Percentiles rank a stretch among this genome's conserved stretches.
Evolutionary conservation across 1,140 invertebrate species (phyloP).

Genomic region (Linepithema humile): DNA sequence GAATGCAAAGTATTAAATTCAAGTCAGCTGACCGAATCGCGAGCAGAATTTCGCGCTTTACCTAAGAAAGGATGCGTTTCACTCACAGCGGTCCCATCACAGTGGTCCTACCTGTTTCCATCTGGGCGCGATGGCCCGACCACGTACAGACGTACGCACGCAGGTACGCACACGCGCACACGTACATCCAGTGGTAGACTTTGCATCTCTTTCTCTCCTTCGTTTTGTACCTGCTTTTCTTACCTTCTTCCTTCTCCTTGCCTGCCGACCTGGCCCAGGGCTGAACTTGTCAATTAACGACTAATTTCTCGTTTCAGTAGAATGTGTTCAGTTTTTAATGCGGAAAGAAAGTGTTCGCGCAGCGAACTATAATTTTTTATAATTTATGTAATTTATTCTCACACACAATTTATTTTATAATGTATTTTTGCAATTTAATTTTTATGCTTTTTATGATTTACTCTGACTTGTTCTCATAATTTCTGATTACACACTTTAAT

Average conservation of each 20-base stretch:
- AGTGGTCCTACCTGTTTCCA: constrained; percentile 65
- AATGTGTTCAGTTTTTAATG: background rate
- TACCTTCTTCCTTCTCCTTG: constrained; percentile 60
- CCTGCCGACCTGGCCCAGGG: constrained; percentile 58
- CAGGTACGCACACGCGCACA: constrained; percentile 5
- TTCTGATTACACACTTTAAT: background rate
- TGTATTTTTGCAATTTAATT: background rate
- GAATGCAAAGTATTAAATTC: background rate
- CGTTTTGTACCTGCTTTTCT: constrained; percentile 55
- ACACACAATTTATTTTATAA: background rate
- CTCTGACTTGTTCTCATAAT: too few species aligned
- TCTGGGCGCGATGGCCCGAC: constrained; percentile 45
- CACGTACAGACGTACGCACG: constrained; percentile 15
- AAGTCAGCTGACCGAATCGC: constrained; percentile 60
- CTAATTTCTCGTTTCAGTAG: background rate
- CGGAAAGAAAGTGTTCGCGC: background rate
- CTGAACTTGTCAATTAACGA: constrained; percentile 39
- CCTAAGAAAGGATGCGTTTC: constrained; percentile 34
- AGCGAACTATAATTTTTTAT: background rate
- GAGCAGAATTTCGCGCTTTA: constrained; percentile 50
- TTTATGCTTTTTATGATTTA: too few species aligned
- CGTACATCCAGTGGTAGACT: constrained; percentile 1
- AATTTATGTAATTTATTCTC: background rate
- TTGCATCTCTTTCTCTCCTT: constrained; percentile 37
- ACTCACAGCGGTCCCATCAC: constrained; percentile 36